Percentiles rank a stretch among this genome's conserved stretches.
Conservation (phyloP, 2,797 vertebrate genomes). For the Scarus forsteni region DNA sequence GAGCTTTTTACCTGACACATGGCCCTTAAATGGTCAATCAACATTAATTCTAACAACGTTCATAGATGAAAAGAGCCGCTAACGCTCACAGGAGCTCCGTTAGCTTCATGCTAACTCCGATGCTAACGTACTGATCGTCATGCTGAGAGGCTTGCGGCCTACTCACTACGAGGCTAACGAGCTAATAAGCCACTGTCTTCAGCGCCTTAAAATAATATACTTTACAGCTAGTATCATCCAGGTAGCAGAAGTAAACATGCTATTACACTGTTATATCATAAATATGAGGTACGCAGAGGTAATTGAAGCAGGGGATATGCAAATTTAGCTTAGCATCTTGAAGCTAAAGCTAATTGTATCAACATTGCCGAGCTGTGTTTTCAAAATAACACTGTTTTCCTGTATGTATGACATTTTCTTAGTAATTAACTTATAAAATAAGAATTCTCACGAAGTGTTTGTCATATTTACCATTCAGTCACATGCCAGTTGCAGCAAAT, state of each 20-base stretch:
- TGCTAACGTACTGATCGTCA: conserved; percentile 57
- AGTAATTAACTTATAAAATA: too few species aligned
- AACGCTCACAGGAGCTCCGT: conserved; percentile 23
- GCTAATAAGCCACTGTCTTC: conserved; percentile 5
- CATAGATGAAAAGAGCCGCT: background rate
- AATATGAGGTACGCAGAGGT: too few species aligned
- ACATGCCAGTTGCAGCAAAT: too few species aligned
- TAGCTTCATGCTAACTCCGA: conserved; percentile 55
- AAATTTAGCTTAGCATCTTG: conserved; percentile 21
- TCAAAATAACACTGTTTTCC: too few species aligned
- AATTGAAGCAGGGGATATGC: background rate
- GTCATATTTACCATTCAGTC: too few species aligned
- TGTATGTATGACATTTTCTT: too few species aligned
- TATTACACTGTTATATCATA: too few species aligned
- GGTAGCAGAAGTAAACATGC: too few species aligned
- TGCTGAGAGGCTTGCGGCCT: conserved; percentile 72
- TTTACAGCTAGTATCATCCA: too few species aligned
- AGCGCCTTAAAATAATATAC: background rate
- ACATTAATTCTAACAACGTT: background rate
- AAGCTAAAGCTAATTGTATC: conserved; percentile 45
- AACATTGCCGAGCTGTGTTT: conserved; percentile 17
- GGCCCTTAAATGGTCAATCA: background rate
- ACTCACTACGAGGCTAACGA: conserved; percentile 44
- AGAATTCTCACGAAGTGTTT: too few species aligned
- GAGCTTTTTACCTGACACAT: background rate